phyloP scores from a whole-genome alignment of 2,113 vertebrate genomes.

The Mustela lutreola region DNA sequence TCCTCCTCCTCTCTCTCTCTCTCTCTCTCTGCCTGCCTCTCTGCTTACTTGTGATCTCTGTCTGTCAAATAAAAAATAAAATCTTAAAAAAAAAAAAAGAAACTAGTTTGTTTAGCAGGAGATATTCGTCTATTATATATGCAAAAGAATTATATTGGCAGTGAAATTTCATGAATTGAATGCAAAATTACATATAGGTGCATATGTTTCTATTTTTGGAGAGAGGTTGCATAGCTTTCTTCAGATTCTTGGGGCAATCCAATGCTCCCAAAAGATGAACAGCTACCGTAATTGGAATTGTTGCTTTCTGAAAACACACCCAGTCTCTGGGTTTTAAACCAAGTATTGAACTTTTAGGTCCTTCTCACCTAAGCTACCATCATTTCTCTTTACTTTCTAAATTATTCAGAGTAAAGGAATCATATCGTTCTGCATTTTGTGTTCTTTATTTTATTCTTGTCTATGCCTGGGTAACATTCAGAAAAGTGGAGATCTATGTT shows the following conservation, averaged over 20 bases:
- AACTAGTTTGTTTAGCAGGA: neutral
- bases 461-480: neutral
- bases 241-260: neutral
- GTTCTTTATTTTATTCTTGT: slow-evolving; percentile 6
- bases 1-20: too few species aligned
- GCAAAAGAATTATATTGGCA: neutral
- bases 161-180: neutral
- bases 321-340: neutral
- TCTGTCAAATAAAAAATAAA: too few species aligned
- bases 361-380: neutral
- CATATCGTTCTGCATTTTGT: neutral
- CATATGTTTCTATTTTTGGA: neutral
- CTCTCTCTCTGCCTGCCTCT: too few species aligned
- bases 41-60: too few species aligned
- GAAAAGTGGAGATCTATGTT: neutral
- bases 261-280: neutral
- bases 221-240: neutral
- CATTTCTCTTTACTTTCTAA: neutral
- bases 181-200: neutral
- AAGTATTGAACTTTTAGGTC: neutral
- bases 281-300: neutral
- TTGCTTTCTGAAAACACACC: neutral
- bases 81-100: neutral
- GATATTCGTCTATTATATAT: neutral
- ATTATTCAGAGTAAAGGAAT: neutral